Percentiles rank a stretch among this genome's conserved stretches.
These are phyloP conservation scores for Aplochiton taeniatus DNA, from an alignment of 2,797 vertebrate species.

Conservation along the genomic window DNA sequence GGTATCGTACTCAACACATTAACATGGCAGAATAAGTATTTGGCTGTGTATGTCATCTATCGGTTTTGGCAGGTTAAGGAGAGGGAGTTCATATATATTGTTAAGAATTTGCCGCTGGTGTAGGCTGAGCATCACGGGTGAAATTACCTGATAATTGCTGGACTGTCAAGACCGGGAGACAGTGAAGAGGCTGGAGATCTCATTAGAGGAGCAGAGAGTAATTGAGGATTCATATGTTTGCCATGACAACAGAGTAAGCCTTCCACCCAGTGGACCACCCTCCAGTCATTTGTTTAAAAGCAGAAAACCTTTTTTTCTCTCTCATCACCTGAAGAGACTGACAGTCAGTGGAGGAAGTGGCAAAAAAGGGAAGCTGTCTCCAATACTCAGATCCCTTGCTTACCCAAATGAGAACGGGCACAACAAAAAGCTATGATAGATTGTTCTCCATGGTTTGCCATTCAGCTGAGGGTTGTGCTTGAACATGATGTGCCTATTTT, in stretches of 20 bases:
- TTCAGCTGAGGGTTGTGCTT: no score
- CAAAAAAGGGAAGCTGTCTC: slow-evolving; percentile 28
- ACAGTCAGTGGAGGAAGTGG: slow-evolving; percentile 37
- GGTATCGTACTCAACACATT: slow-evolving; percentile 19
- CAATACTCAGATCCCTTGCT: slow-evolving; percentile 21
- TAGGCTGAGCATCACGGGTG: slow-evolving; percentile 21
- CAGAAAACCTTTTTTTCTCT: slow-evolving; percentile 9
- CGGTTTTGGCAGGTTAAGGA: neutral
- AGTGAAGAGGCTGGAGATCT: slow-evolving; percentile 38
- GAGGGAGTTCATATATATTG: slow-evolving; percentile 10
- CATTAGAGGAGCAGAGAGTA: slow-evolving; percentile 50
- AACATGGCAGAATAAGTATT: neutral
- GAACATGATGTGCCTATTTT: no score
- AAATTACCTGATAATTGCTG: slow-evolving; percentile 39
- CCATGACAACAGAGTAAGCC: slow-evolving; percentile 23
- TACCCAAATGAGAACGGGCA: slow-evolving; percentile 34
- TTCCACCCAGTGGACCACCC: no score
- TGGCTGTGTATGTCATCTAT: neutral
- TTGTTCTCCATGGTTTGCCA: no score
- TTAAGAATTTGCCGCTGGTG: slow-evolving; percentile 34
- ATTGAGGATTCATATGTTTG: slow-evolving; percentile 24
- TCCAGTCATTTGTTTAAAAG: slow-evolving; percentile 33
- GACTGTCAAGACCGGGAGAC: slow-evolving; percentile 32
- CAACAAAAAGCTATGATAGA: neutral
- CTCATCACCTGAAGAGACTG: slow-evolving; percentile 33